Base-by-base conservation (phyloP, 2,888 invertebrate genomes). In the Drosophila silvestris region DNA sequence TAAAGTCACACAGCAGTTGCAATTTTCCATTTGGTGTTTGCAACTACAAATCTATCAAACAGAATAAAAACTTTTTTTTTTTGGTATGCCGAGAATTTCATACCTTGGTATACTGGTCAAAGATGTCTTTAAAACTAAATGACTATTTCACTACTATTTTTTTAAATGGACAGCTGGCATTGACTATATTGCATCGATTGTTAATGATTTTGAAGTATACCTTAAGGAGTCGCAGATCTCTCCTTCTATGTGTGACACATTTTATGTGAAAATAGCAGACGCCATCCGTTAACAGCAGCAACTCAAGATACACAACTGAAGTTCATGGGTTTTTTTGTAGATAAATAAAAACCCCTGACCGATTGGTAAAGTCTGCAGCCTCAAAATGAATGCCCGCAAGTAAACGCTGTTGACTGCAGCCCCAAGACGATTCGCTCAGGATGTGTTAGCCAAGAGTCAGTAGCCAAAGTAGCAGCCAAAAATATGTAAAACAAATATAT, bases 1-100 rank as follows among this genome's bases (percentile, higher is more conserved):
- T 87, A 83, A 87, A 85, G 82, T 82, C 81, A 85, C 77, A 85
- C 73, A 70, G 51, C 60, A 73, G 65, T 56, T 77, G 71, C 69
- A 72, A 52, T 59, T 70, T 56, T 14, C 10, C 53, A 60, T 53
- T 54, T 64, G 64, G 53, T 74, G 68, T 57, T 70, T 68, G 66
- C 66, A 50, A 47, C 56, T 68, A 59, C 65, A 76, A 70, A 62
- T 68, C 75, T 74, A 79, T 68, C 70, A 64, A 47, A 74, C 19
- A 19, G 22, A 3, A 22, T 47, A 16, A 7, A 10, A 19, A 5
- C 16, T 0, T 5, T 14, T 32, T 19, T 19, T 2, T 22, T n/a
- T 41, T 14, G 22, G 14, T 1, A 32, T 16, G 30, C 10, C 41
- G 16, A 16, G 22, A 41, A 58, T 44, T n/a, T 5, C 16, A 58